Percentiles rank a stretch among this genome's conserved stretches.
Conservation (phyloP, 2,113 vertebrate species). For the Archocentrus centrarchus region DNA sequence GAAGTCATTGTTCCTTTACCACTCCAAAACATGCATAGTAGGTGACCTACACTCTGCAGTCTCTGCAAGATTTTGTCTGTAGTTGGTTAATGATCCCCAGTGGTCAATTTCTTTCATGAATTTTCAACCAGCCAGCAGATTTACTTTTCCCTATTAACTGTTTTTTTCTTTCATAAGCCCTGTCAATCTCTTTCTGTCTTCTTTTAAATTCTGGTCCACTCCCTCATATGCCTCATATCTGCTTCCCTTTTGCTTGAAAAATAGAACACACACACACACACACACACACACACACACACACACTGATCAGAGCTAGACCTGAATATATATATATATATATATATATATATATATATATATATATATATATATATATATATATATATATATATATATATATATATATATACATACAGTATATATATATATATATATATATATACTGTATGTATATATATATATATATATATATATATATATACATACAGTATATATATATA, state of each 20-base stretch:
- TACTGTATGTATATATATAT: too few relatives aligned
- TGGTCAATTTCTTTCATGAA: conserved; percentile 8
- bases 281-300: too few relatives aligned
- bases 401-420: too few relatives aligned
- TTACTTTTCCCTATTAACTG: neutral
- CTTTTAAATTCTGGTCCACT: conserved; percentile 12
- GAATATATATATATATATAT: too few relatives aligned
- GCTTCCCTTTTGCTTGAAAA: conserved; percentile 2
- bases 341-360: too few relatives aligned
- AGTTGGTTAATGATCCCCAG: conserved; percentile 21
- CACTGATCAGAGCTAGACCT: too few relatives aligned
- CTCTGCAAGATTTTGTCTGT: conserved; percentile 16
- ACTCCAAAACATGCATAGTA: conserved; percentile 57
- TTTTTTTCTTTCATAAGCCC: neutral
- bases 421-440: too few relatives aligned
- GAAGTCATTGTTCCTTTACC: conserved; percentile 53
- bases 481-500: too few relatives aligned
- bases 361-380: too few relatives aligned
- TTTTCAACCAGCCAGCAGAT: conserved; percentile 13
- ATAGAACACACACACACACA: too few relatives aligned
- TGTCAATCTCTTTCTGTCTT: neutral
- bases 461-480: too few relatives aligned
- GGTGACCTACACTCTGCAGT: conserved; percentile 23
- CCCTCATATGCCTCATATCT: neutral
- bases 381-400: too few relatives aligned